Conservation (phyloP, 1,140 invertebrate species). For the Drosophila willistoni region DNA sequence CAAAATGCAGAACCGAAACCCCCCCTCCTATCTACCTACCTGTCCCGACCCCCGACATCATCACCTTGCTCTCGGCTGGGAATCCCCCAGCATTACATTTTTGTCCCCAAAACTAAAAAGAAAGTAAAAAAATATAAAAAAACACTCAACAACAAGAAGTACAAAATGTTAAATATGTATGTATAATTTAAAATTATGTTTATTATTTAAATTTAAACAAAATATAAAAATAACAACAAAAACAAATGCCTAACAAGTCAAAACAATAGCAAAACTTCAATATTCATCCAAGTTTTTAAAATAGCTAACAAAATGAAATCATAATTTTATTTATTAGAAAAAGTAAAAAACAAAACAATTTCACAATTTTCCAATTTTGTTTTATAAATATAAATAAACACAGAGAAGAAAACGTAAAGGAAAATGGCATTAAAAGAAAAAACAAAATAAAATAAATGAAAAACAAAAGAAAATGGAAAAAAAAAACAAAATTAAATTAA, state of each 20-base stretch:
- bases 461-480: slow-evolving; percentile 47
- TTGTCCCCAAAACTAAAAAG: slow-evolving; percentile 29
- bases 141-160: slow-evolving; percentile 79
- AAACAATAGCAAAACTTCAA: slow-evolving; percentile 6
- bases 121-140: slow-evolving; percentile 28
- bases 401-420: slow-evolving; percentile 44
- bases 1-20: slow-evolving; percentile 56
- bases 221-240: background rate
- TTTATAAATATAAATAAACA: slow-evolving; percentile 10
- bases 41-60: background rate
- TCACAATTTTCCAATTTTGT: slow-evolving; percentile 2
- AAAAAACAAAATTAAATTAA: slow-evolving; percentile 62
- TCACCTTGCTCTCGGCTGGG: background rate
- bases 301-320: slow-evolving; percentile 7
- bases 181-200: slow-evolving; percentile 74
- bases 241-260: slow-evolving; percentile 12
- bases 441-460: slow-evolving; percentile 57
- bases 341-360: background rate
- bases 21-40: background rate
- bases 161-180: slow-evolving; percentile 81
- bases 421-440: slow-evolving; percentile 58
- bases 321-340: slow-evolving; percentile 8
- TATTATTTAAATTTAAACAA: slow-evolving; percentile 72
- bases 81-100: background rate
- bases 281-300: slow-evolving; percentile 4